Evolutionary conservation across 2,797 vertebrate species (phyloP).

Genomic region (Leptoclinus maculatus): DNA sequence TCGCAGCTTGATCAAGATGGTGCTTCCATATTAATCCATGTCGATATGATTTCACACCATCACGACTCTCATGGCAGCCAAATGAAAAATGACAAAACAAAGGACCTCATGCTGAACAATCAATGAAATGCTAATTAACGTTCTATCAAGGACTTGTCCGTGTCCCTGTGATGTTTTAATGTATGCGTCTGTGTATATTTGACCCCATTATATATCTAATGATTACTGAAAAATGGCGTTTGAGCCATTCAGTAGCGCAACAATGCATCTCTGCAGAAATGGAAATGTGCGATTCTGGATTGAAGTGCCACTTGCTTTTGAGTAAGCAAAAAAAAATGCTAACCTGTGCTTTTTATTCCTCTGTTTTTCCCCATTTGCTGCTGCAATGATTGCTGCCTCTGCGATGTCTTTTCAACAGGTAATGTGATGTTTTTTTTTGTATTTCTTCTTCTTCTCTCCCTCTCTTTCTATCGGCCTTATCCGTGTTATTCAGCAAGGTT

Average conservation of each 20-base stretch:
- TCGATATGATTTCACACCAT: slow-evolving; percentile 62
- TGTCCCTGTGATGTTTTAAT: slow-evolving; percentile 17
- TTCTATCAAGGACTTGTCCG: slow-evolving; percentile 39
- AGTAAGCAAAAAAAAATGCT: slow-evolving; percentile 56
- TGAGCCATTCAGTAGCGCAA: slow-evolving; percentile 8
- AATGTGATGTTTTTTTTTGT: slow-evolving; percentile 67
- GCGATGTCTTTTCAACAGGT: slow-evolving; percentile 73
- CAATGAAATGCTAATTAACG: slow-evolving; percentile 57
- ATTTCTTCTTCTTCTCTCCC: not conserved
- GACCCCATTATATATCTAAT: slow-evolving; percentile 15
- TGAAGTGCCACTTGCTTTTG: slow-evolving; percentile 44
- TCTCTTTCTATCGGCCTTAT: slow-evolving; percentile 38
- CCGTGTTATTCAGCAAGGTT: slow-evolving; percentile 41
- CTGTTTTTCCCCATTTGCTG: slow-evolving; percentile 53
- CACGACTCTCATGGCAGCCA: slow-evolving; percentile 41
- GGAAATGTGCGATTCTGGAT: slow-evolving; percentile 38
- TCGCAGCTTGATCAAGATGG: slow-evolving; percentile 53
- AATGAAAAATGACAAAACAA: slow-evolving; percentile 31
- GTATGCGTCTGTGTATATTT: slow-evolving; percentile 20
- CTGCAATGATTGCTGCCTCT: slow-evolving; percentile 44
- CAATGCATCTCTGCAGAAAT: slow-evolving; percentile 25
- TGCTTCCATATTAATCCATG: slow-evolving; percentile 55
- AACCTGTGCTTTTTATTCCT: slow-evolving; percentile 62
- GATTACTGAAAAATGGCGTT: not conserved
- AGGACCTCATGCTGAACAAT: slow-evolving; percentile 36